phyloP scores from a whole-genome alignment of 1,140 invertebrate species.

The Drosophila prosaltans region DNA sequence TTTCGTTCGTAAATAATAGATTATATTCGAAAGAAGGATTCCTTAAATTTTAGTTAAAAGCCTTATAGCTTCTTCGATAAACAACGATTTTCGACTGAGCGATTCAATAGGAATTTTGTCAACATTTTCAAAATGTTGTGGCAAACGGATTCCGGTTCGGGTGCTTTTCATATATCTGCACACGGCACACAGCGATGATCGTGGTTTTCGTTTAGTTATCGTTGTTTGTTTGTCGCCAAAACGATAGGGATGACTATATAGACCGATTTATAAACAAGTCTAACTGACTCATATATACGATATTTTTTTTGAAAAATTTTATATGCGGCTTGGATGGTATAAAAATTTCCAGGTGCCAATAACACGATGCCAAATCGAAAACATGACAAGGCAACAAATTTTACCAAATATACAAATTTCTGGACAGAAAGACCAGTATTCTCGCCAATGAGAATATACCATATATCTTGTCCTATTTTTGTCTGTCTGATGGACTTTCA shows the following conservation, averaged over 20 bases:
- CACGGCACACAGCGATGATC: constrained; percentile 60
- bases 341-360: constrained; percentile 47
- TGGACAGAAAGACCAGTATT: constrained; percentile 16
- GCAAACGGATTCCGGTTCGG: constrained; percentile 41
- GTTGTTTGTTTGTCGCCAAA: constrained; percentile 53
- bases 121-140: constrained; percentile 42
- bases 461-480: constrained; percentile 45
- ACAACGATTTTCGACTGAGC: constrained; percentile 81
- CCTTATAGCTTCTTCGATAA: constrained; percentile 68
- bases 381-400: constrained; percentile 42
- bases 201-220: constrained; percentile 1
- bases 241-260: constrained; percentile 67
- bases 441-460: background rate
- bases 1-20: constrained; percentile 77
- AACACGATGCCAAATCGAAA: background rate
- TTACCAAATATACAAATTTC: background rate
- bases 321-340: constrained; percentile 7
- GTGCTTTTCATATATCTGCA: constrained; percentile 52
- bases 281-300: constrained; percentile 42
- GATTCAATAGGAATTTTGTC: constrained; percentile 57
- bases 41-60: constrained; percentile 61
- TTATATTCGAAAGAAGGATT: constrained; percentile 50
- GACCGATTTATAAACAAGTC: constrained; percentile 32
- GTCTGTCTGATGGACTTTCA: constrained; percentile 18
- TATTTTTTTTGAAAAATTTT: constrained; percentile 30